Evolutionary conservation across 2,888 invertebrate genomes (phyloP).

Genomic region (Germaria angustata): DNA sequence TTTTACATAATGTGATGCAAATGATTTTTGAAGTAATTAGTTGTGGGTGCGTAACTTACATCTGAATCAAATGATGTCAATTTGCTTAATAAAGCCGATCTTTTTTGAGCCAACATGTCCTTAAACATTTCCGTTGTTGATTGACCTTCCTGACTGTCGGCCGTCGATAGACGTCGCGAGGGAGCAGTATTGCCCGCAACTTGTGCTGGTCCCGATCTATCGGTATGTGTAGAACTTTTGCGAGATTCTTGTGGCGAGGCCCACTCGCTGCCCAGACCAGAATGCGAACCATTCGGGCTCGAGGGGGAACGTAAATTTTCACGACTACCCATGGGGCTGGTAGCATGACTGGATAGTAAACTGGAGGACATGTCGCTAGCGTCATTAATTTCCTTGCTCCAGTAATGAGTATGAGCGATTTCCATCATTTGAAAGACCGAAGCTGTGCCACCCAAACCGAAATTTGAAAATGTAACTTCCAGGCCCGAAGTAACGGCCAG

Average conservation of each 20-base stretch:
- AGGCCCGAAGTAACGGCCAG: conserved; percentile 94
- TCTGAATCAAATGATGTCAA: conserved; percentile 94
- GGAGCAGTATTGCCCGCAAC: conserved; percentile 60
- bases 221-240: conserved; percentile 78
- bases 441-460: conserved; percentile 98
- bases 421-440: conserved; percentile 98
- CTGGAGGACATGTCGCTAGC: conserved; percentile 81
- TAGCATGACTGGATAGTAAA: conserved; percentile 78
- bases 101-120: conserved; percentile 95
- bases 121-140: conserved; percentile 95
- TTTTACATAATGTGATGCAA: not conserved
- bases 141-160: conserved; percentile 85
- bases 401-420: conserved; percentile 99
- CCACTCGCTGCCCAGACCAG: conserved; percentile 80
- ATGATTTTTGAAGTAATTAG: not conserved
- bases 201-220: conserved; percentile 69
- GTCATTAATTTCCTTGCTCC: conserved; percentile 91
- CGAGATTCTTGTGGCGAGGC: conserved; percentile 85
- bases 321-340: conserved; percentile 84
- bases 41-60: conserved; percentile 82
- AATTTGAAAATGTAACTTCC: conserved; percentile 94
- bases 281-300: conserved; percentile 80
- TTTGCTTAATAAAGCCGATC: conserved; percentile 91
- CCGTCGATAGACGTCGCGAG: conserved; percentile 84
- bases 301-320: conserved; percentile 85